Base-by-base conservation (phyloP, 2,888 invertebrate species). In the Cosmorhoe ocellata region DNA sequence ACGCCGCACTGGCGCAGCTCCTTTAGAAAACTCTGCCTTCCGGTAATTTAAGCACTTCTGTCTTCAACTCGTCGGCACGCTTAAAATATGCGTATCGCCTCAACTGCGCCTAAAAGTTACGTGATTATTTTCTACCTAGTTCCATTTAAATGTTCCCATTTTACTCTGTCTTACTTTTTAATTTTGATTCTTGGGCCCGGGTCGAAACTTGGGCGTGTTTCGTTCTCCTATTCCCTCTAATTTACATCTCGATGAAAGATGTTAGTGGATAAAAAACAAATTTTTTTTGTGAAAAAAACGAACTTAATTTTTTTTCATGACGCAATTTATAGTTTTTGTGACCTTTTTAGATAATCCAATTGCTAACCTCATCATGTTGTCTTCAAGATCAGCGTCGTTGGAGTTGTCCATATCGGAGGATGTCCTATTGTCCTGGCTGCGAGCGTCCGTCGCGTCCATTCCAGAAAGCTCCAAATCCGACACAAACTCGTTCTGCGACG, bases 391-490 rank as follows among this genome's bases (percentile, higher is more conserved):
- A 47, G 92, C 91, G 63, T 92, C 91, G 51, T 91, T 92, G 0
- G 90, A 91, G 53, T 92, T 86, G 59, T 93, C 93, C 76, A 92
- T 92, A 64, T 93, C 94, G 0, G 92, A 92, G 2, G 79, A 80
- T 4, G 74, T 69, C 27, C 87, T 76, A 31, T 81, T 77, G 45
- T 89, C 90, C 2, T 90, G 91, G 4, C 76, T 84, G 2, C 92
- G 61, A 0, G 92, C 85, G 53, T 94, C 94, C 0, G 91, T 81
- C 0, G 92, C 87, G 63, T 94, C 94, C 66, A 93, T 82, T 6
- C 87, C 92, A 0, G 93, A 92, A 38, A 94, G 81, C 61, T 94
- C 94, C 45, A 93, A 65, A 63, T 93, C 93, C 0, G 92, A 92
- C 6, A 91, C 90, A 76, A 92, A 92, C 71, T 92, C 92, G 68